These are phyloP conservation scores for Tinamus major DNA, from an alignment of 2,797 vertebrate species.

Conservation along the genomic window DNA sequence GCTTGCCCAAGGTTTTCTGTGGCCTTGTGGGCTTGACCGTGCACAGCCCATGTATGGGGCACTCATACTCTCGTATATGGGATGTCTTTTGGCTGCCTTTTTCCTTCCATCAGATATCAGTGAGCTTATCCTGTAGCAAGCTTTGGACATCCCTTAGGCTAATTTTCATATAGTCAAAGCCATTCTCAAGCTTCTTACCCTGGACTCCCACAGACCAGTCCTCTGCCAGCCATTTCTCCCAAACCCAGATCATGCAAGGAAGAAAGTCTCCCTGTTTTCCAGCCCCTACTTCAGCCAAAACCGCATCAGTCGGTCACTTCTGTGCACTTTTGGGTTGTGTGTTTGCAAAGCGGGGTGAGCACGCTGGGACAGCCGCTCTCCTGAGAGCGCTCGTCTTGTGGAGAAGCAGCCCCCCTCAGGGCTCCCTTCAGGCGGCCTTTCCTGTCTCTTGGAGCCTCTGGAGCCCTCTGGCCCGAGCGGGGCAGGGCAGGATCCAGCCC, in stretches of 20 bases:
- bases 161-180: background rate
- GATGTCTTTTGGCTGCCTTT: background rate
- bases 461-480: background rate
- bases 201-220: background rate
- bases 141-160: background rate
- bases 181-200: background rate
- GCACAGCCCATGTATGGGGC: background rate
- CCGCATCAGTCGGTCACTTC: background rate
- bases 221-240: background rate
- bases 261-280: background rate
- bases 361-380: background rate
- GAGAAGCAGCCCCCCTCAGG: background rate
- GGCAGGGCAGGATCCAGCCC: background rate
- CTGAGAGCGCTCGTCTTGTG: background rate
- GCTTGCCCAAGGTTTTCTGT: background rate
- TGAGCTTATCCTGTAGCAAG: background rate
- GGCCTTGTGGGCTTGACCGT: background rate
- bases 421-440: background rate
- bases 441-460: background rate
- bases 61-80: background rate
- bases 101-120: background rate
- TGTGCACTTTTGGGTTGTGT: background rate
- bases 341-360: background rate
- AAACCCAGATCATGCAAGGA: background rate
- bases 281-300: accelerated